phyloP scores from a whole-genome alignment of 2,888 invertebrate genomes.

The Dynastes tityus region DNA sequence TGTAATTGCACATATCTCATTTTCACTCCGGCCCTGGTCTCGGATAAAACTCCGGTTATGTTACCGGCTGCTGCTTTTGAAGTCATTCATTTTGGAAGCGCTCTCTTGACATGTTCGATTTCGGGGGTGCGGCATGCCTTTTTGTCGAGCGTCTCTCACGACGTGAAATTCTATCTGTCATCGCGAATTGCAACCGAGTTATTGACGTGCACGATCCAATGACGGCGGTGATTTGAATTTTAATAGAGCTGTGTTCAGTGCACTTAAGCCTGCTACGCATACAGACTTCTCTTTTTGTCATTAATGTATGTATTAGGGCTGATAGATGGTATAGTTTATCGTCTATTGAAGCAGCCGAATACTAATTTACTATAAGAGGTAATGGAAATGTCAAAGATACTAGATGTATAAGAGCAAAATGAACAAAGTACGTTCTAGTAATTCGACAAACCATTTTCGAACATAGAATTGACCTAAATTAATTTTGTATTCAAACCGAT shows the following conservation, averaged over 20 bases:
- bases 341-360: no score
- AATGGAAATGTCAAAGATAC: no score
- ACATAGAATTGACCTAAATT: no score
- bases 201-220: constrained; percentile 24
- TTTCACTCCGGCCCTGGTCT: no score
- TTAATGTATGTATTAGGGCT: no score
- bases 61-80: constrained; percentile 49
- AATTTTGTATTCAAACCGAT: no score
- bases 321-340: no score
- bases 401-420: no score
- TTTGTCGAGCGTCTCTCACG: constrained; percentile 2
- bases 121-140: constrained; percentile 13
- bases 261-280: background rate
- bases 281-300: background rate
- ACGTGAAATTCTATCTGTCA: constrained; percentile 27
- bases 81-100: constrained; percentile 46
- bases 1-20: constrained; percentile 1
- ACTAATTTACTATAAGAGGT: no score
- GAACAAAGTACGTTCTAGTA: no score
- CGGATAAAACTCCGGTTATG: constrained; percentile 33
- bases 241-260: background rate
- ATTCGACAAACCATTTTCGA: no score
- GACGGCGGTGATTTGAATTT: constrained; percentile 26
- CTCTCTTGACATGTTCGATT: constrained; percentile 31
- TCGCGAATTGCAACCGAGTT: constrained; percentile 27